Conservation (phyloP, 2,888 invertebrate genomes). For the Melanostoma scalare region DNA sequence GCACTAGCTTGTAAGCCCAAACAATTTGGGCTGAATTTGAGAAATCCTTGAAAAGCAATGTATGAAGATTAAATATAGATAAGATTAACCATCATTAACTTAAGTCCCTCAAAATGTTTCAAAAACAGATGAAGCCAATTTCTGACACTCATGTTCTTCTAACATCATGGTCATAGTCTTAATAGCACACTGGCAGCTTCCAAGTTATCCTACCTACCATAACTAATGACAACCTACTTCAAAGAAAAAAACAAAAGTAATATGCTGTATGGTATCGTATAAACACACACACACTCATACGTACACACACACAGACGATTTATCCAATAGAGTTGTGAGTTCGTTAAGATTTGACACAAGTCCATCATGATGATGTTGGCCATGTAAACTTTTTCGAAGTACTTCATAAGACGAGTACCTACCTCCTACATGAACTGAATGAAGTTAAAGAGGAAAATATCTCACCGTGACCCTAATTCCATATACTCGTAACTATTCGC, state of each 20-base stretch:
- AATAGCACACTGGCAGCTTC: not conserved
- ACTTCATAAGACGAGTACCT: not conserved
- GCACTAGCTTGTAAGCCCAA: no score
- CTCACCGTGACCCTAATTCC: slow-evolving; percentile 31
- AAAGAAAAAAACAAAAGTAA: not conserved
- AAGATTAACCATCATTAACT: no score
- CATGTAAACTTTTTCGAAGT: not conserved
- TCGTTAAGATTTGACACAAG: not conserved
- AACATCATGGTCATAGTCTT: no score
- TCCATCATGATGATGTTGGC: slow-evolving; percentile 8
- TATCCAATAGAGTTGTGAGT: not conserved
- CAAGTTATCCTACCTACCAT: not conserved
- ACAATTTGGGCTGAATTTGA: no score
- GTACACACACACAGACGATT: not conserved
- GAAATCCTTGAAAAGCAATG: no score
- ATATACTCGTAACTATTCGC: not conserved
- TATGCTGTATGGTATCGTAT: not conserved
- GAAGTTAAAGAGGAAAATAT: not conserved
- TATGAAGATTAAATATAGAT: no score
- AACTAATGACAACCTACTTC: slow-evolving; percentile 8
- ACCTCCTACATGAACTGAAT: not conserved
- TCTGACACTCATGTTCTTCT: no score
- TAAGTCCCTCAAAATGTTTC: no score
- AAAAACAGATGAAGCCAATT: no score
- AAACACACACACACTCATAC: not conserved